Evolutionary conservation across 2,888 invertebrate species (phyloP).

Genomic region (Diarsia rubi): DNA sequence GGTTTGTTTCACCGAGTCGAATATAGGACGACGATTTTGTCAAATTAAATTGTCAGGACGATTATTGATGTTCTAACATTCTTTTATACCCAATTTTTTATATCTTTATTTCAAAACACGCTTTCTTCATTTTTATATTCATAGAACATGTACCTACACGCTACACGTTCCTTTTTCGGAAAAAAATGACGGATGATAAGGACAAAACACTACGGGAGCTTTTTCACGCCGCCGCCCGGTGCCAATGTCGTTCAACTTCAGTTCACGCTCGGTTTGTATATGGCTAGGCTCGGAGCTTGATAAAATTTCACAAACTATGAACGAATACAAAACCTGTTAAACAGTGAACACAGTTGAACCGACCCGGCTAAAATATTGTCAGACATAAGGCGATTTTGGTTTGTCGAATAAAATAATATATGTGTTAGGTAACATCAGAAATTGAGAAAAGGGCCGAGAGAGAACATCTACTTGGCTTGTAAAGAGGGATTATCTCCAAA

Average conservation of each 20-base stretch:
- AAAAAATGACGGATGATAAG: background rate
- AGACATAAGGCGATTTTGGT: too few relatives aligned
- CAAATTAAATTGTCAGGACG: too few relatives aligned
- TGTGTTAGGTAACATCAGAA: too few relatives aligned
- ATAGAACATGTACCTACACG: background rate
- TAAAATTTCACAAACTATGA: background rate
- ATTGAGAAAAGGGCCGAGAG: background rate
- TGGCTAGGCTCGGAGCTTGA: background rate
- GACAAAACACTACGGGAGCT: background rate
- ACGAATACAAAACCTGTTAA: background rate
- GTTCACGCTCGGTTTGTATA: background rate
- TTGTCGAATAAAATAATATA: conserved; percentile 7
- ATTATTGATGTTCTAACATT: background rate
- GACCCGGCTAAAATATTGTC: background rate
- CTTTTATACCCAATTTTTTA: background rate
- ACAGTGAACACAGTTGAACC: background rate
- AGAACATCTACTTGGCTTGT: conserved; percentile 10
- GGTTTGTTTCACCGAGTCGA: background rate
- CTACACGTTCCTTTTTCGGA: background rate
- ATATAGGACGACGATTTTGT: background rate
- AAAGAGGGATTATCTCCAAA: conserved; percentile 38
- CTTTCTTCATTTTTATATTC: background rate
- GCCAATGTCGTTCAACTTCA: background rate
- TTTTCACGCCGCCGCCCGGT: background rate
- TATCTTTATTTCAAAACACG: too few relatives aligned